Evolutionary conservation across 2,888 invertebrate species (phyloP).

Genomic region (Dexiosoma caninum): DNA sequence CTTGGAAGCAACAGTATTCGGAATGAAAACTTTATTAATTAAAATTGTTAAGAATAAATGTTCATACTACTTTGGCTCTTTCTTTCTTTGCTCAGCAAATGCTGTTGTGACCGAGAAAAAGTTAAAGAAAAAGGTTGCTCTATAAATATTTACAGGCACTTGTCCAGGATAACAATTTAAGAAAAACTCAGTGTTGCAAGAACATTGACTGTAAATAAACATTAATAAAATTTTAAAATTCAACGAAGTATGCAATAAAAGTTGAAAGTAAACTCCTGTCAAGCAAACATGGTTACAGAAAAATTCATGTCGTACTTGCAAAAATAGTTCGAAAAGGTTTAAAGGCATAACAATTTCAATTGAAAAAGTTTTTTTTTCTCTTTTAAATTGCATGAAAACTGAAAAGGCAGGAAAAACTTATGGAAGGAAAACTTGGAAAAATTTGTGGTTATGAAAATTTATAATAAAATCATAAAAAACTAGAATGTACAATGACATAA

Average conservation of each 20-base stretch:
- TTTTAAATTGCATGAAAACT: not conserved
- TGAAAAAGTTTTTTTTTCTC: slow-evolving; percentile 15
- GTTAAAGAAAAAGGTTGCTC: not conserved
- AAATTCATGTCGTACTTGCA: not conserved
- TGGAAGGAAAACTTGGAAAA: not conserved
- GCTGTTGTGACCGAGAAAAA: not conserved
- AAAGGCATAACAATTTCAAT: slow-evolving; percentile 23
- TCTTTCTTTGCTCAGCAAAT: not conserved
- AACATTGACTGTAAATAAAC: slow-evolving; percentile 42
- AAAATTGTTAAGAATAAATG: slow-evolving; percentile 49
- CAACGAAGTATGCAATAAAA: not conserved
- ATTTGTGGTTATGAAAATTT: too few species aligned
- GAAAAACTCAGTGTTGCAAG: not conserved
- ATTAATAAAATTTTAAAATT: slow-evolving; percentile 6
- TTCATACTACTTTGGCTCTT: not conserved
- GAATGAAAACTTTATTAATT: slow-evolving; percentile 57
- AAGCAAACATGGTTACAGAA: slow-evolving; percentile 22
- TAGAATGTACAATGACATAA: too few species aligned
- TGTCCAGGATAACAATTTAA: not conserved
- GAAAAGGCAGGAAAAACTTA: not conserved
- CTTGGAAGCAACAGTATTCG: not conserved
- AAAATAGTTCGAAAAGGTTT: slow-evolving; percentile 12
- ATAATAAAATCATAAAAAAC: too few species aligned
- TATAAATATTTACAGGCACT: slow-evolving; percentile 12
- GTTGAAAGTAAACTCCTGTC: slow-evolving; percentile 17